These are phyloP conservation scores for Cyphomyrus discorhynchus DNA, from an alignment of 2,113 vertebrate species.

Conservation along the genomic window DNA sequence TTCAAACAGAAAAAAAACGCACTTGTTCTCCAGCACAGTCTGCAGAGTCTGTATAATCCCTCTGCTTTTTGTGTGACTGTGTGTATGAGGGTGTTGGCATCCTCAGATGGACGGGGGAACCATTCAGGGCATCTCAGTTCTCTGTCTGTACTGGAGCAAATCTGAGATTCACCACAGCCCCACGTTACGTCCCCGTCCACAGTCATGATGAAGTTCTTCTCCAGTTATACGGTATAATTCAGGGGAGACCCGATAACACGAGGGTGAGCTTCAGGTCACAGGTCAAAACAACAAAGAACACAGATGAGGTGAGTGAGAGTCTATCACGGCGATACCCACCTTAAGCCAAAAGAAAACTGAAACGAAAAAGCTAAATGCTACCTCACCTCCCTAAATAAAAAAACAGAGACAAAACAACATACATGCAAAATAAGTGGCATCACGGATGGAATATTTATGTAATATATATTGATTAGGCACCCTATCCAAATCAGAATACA, in stretches of 20 bases:
- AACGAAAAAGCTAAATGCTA: neutral
- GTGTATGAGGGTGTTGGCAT: neutral
- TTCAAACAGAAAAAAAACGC: neutral
- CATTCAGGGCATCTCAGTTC: neutral
- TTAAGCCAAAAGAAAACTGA: neutral
- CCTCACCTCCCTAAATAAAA: neutral
- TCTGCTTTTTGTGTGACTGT: neutral
- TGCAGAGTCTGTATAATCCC: neutral
- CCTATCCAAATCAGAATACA: neutral
- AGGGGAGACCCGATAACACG: neutral
- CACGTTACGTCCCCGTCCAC: neutral
- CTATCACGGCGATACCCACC: neutral
- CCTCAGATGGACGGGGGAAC: neutral
- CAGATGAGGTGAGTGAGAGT: neutral
- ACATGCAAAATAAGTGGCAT: neutral
- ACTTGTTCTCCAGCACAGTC: neutral
- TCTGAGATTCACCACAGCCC: neutral
- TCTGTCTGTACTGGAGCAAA: neutral
- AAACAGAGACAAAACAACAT: neutral
- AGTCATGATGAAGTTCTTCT: neutral
- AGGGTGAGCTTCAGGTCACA: neutral
- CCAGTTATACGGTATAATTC: neutral
- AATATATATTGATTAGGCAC: neutral
- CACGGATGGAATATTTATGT: neutral
- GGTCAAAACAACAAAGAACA: neutral